A percentile compares a stretch with the other conserved stretches of the same genome.
Evolutionary conservation across 2,113 vertebrate genomes (phyloP).

Genomic region (Hiodon alosoides): DNA sequence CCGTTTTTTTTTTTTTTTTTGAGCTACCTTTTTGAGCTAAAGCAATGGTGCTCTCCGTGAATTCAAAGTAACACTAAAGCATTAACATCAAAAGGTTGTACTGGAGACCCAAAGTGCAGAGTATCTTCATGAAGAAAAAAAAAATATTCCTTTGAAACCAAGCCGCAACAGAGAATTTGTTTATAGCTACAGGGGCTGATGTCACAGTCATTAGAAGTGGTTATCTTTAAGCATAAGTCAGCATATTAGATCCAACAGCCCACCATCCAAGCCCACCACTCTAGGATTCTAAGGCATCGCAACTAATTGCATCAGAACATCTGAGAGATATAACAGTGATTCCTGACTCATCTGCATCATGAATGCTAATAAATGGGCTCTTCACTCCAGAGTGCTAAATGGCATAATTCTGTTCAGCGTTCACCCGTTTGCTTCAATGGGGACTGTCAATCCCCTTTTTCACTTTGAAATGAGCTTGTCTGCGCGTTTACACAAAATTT

Average conservation of each 20-base stretch:
- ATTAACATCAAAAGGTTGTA: too few species aligned
- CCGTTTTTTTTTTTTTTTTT: too few species aligned
- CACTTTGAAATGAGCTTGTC: not conserved
- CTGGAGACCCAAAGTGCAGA: too few species aligned
- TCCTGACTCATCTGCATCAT: slow-evolving; percentile 1
- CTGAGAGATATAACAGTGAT: not conserved
- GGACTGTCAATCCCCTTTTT: not conserved
- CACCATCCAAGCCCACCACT: not conserved
- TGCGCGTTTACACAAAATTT: too few species aligned
- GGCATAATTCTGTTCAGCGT: not conserved
- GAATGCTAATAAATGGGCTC: not conserved
- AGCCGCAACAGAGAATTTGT: too few species aligned
- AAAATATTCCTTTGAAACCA: too few species aligned
- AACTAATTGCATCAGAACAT: not conserved
- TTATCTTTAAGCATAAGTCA: not conserved
- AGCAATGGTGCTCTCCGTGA: too few species aligned
- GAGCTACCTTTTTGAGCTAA: too few species aligned
- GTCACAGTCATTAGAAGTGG: not conserved
- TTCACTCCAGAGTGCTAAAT: not conserved
- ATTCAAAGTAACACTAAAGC: too few species aligned
- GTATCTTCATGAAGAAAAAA: too few species aligned
- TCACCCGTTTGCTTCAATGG: not conserved
- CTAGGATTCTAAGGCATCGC: not conserved
- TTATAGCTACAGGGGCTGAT: too few species aligned
- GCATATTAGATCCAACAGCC: not conserved